phyloP scores from a whole-genome alignment of 2,113 vertebrate species.

The Toxotes chatareus region DNA sequence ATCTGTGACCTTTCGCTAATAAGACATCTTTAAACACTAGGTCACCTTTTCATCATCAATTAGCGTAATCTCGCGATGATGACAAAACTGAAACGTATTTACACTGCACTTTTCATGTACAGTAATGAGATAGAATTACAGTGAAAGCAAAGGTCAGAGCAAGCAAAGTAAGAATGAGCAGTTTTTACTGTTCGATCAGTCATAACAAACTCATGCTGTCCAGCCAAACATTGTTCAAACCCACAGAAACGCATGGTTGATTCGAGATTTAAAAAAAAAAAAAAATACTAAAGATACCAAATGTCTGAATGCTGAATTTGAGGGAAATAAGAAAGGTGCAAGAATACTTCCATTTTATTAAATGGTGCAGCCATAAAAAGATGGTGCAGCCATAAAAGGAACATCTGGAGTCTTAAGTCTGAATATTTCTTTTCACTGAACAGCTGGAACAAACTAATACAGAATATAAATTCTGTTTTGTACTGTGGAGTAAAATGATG shows the following conservation, averaged over 20 bases:
- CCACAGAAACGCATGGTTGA: not conserved
- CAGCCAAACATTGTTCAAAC: not conserved
- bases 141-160: not conserved
- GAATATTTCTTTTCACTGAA: too few species aligned
- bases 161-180: not conserved
- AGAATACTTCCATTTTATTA: too few species aligned
- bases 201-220: not conserved
- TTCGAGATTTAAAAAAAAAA: not conserved
- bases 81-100: not conserved
- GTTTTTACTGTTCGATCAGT: not conserved
- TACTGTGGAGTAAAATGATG: too few species aligned
- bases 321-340: too few species aligned
- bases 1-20: slow-evolving; percentile 6
- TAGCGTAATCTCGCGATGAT: not conserved
- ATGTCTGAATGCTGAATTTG: not conserved
- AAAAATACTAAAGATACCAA: not conserved
- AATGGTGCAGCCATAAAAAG: too few species aligned
- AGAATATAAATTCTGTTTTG: too few species aligned
- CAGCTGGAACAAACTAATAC: too few species aligned
- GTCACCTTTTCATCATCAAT: not conserved
- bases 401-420: too few species aligned
- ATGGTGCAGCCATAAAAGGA: too few species aligned
- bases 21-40: not conserved
- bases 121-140: not conserved
- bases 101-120: not conserved